phyloP scores from a whole-genome alignment of 2,113 vertebrate genomes.

The Gambusia holbrooki region DNA sequence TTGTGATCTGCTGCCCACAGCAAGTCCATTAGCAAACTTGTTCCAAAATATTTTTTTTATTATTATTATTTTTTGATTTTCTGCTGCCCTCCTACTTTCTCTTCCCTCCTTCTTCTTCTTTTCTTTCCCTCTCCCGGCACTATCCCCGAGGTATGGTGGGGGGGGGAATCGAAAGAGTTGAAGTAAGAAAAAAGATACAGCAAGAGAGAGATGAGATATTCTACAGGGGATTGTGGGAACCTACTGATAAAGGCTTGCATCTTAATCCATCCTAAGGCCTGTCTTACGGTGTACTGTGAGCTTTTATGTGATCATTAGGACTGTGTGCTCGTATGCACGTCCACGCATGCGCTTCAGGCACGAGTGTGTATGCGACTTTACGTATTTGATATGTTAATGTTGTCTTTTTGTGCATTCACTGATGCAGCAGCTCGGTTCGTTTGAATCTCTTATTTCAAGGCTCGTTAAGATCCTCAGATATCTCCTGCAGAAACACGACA shows the following conservation, averaged over 20 bases:
- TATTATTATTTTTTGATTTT: neutral
- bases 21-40: slow-evolving; percentile 35
- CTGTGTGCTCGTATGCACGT: slow-evolving; percentile 47
- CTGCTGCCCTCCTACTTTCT: slow-evolving; percentile 18
- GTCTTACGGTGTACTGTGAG: slow-evolving; percentile 66
- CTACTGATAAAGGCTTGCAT: slow-evolving; percentile 76
- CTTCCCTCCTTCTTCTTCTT: neutral
- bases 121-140: slow-evolving; percentile 24
- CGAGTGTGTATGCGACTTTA: slow-evolving; percentile 42
- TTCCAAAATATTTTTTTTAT: slow-evolving; percentile 17
- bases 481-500: slow-evolving; percentile 31
- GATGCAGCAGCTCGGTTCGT: slow-evolving; percentile 32
- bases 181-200: slow-evolving; percentile 33
- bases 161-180: slow-evolving; percentile 40
- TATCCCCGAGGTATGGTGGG: slow-evolving; percentile 51
- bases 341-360: slow-evolving; percentile 26
- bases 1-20: slow-evolving; percentile 14
- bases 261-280: slow-evolving; percentile 80
- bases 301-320: slow-evolving; percentile 75
- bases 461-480: slow-evolving; percentile 39
- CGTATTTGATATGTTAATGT: slow-evolving; percentile 72
- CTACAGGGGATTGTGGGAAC: slow-evolving; percentile 80
- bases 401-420: slow-evolving; percentile 38
- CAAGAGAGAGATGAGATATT: slow-evolving; percentile 53
- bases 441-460: slow-evolving; percentile 58